Conservation (phyloP, 2,888 invertebrate genomes). For the Calephelis perditalis region DNA sequence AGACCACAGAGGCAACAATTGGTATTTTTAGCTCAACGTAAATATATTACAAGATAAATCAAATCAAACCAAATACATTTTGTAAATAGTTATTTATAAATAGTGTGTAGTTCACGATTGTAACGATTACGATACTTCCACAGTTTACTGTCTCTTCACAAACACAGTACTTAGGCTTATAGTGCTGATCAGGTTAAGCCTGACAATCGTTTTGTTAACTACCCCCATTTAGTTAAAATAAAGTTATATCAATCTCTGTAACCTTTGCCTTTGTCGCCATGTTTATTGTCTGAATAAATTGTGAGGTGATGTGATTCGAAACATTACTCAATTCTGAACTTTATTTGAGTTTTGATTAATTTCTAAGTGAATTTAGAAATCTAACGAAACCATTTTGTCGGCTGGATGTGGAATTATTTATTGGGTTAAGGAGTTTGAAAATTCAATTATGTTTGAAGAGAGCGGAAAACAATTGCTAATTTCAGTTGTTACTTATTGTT, state of each 20-base stretch:
- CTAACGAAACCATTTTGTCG: not conserved
- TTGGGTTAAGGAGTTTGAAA: not conserved
- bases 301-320: not conserved
- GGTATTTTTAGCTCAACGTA: too few species aligned
- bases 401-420: conserved; percentile 7
- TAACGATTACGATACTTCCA: too few species aligned
- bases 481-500: too few species aligned
- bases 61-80: too few species aligned
- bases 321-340: conserved; percentile 5
- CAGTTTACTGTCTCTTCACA: too few species aligned
- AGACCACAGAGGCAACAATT: too few species aligned
- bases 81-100: too few species aligned
- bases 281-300: not conserved
- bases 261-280: not conserved
- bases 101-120: too few species aligned
- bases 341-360: conserved; percentile 8
- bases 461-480: not conserved
- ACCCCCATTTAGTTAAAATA: not conserved
- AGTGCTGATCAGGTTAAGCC: too few species aligned
- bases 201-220: too few species aligned
- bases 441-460: conserved; percentile 2
- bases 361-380: conserved; percentile 8
- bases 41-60: too few species aligned
- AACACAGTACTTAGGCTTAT: too few species aligned
- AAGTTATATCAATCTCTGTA: not conserved